These are phyloP conservation scores for Aphaenogaster rudis DNA, from an alignment of 1,140 invertebrate genomes.

Conservation along the genomic window DNA sequence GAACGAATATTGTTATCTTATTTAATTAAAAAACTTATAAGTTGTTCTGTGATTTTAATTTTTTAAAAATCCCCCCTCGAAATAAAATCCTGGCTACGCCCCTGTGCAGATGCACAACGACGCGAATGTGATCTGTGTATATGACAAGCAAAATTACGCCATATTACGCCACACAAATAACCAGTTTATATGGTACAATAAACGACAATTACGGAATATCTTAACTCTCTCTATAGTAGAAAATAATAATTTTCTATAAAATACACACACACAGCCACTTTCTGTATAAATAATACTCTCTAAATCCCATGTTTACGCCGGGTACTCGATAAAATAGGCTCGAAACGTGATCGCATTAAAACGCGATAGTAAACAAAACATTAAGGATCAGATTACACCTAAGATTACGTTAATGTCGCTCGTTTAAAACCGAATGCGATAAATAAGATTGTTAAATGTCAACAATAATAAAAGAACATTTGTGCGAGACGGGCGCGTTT, in stretches of 20 bases:
- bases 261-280: background rate
- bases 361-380: background rate
- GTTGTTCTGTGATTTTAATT: too few relatives aligned
- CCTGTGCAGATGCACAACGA: background rate
- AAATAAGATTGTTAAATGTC: background rate
- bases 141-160: background rate
- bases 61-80: too few relatives aligned
- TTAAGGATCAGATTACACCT: background rate
- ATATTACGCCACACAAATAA: conserved; percentile 17
- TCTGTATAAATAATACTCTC: background rate
- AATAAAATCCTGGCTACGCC: too few relatives aligned
- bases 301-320: background rate
- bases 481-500: background rate
- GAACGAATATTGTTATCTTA: too few relatives aligned
- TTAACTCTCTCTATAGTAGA: background rate
- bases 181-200: background rate
- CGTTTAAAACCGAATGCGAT: background rate
- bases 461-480: conserved; percentile 37
- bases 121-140: background rate
- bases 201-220: background rate
- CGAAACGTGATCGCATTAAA: background rate
- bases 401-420: background rate
- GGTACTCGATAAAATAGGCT: background rate
- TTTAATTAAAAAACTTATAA: too few relatives aligned
- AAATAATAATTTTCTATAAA: background rate